Evolutionary conservation across 2,797 vertebrate species (phyloP).

Genomic region (Brotula barbata): DNA sequence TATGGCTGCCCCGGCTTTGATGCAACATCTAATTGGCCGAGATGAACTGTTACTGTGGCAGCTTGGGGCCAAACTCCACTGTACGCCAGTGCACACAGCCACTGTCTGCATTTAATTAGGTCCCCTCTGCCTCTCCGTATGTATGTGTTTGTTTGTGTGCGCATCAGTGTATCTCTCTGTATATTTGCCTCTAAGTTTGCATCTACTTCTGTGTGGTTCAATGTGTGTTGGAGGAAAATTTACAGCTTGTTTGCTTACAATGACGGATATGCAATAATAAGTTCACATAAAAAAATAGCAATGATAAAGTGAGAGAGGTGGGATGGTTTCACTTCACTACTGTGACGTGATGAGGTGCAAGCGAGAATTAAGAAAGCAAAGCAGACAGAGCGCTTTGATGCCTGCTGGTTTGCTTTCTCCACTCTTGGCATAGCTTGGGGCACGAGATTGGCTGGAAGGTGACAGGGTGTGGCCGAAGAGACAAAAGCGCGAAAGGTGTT

Average conservation of each 20-base stretch:
- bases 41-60: conserved; percentile 77
- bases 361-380: conserved; percentile 48
- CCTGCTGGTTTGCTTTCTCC: conserved; percentile 57
- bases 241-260: neutral
- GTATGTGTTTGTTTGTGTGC: conserved; percentile 18
- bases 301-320: neutral
- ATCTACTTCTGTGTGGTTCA: conserved; percentile 11
- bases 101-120: conserved; percentile 75
- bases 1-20: conserved; percentile 72
- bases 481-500: conserved; percentile 72
- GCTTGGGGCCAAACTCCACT: conserved; percentile 68
- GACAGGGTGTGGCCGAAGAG: conserved; percentile 61
- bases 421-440: conserved; percentile 49
- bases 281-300: conserved; percentile 11
- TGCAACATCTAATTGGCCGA: conserved; percentile 78
- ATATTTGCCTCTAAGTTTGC: conserved; percentile 29
- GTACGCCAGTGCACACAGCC: conserved; percentile 66
- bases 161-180: conserved; percentile 35
- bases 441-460: conserved; percentile 56
- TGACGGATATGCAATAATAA: neutral
- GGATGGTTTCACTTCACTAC: conserved; percentile 7
- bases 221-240: conserved; percentile 13
- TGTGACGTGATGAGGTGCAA: conserved; percentile 25
- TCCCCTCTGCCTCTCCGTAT: conserved; percentile 59
- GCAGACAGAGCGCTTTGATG: conserved; percentile 37